Evolutionary conservation across 1,140 invertebrate genomes (phyloP), one percentile per base, ranked within the genome.

Genomic region (Drosophila seguyi): DNA sequence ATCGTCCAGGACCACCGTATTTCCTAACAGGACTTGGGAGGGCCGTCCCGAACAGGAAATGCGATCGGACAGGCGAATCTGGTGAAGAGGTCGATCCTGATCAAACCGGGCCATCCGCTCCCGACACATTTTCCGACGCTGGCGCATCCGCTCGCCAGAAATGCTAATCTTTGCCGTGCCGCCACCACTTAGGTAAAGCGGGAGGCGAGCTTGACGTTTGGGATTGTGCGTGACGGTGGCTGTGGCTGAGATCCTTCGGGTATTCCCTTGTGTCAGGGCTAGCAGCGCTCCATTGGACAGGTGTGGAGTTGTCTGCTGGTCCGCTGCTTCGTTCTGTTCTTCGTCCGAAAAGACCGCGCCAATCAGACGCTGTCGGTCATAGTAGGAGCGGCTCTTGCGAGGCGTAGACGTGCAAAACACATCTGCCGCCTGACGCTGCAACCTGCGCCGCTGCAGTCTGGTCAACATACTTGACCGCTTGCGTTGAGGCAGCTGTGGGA

Each of bases 361-460:
- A 8, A 75, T 75, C 58, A 80, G 36, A 53, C 76, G 71, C 27
- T 75, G 74, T 34, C 81, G 78, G 76, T 92, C 79, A 38, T 77
- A 91, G 68, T 85, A 75, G 25, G 72, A 67, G 56, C 65, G 75
- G 25, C 79, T 91, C 56, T 88, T 91, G 14, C 90, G 81, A 6
- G 90, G 90, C 34, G 90, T 91, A 7, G 90, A 91, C 6, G 87
- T 85, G 44, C 81, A 85, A 34, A 88, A 73, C 5, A 18, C 36
- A n/a, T 31, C 62, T 5, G 41, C 31, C 39, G 38, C 14, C 39
- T 75, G 60, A 36, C 78, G 68, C 25, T 60, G 57, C 10, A 69
- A 13, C 10, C 47, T 75, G 39, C 73, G 81, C 14, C 81, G 79
- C 29, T 85, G 82, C 38, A 73, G 18, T 4, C 61, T 48, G 16